These are phyloP conservation scores for Aphaenogaster ashmeadi DNA, from an alignment of 1,140 invertebrate genomes.

Conservation along the genomic window DNA sequence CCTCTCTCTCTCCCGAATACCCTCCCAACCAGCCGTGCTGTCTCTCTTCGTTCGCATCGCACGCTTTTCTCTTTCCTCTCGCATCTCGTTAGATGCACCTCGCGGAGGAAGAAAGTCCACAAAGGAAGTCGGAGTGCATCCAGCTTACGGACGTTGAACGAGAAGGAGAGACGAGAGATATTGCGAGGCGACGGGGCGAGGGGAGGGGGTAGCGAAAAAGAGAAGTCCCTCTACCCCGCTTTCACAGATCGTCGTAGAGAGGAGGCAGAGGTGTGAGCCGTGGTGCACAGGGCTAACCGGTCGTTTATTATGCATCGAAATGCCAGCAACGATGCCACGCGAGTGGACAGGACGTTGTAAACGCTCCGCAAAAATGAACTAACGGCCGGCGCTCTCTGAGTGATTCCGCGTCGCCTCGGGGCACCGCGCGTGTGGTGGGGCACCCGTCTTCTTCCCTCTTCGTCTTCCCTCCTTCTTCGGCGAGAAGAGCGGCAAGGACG, in stretches of 20 bases:
- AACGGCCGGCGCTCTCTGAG: constrained; percentile 84
- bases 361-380: constrained; percentile 86
- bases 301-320: constrained; percentile 88
- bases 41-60: constrained; percentile 45
- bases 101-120: constrained; percentile 69
- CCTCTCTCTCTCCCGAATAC: constrained; percentile 6
- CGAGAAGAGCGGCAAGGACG: constrained; percentile 15
- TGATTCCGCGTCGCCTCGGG: constrained; percentile 85
- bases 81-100: constrained; percentile 75
- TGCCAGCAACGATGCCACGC: constrained; percentile 86
- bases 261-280: constrained; percentile 81
- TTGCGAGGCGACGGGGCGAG: constrained; percentile 60
- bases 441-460: constrained; percentile 27
- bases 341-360: constrained; percentile 86
- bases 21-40: constrained; percentile 22
- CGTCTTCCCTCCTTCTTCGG: constrained; percentile 1
- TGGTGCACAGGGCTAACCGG: constrained; percentile 83
- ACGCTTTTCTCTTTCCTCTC: constrained; percentile 54
- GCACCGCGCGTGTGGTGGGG: constrained; percentile 59
- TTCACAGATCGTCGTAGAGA: constrained; percentile 27
- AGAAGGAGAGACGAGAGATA: constrained; percentile 73
- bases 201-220: constrained; percentile 46
- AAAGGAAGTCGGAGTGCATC: constrained; percentile 70
- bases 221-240: constrained; percentile 32
- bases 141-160: constrained; percentile 71